These are phyloP conservation scores for Thamnophis elegans DNA, from an alignment of 2,797 vertebrate genomes.

Conservation along the genomic window DNA sequence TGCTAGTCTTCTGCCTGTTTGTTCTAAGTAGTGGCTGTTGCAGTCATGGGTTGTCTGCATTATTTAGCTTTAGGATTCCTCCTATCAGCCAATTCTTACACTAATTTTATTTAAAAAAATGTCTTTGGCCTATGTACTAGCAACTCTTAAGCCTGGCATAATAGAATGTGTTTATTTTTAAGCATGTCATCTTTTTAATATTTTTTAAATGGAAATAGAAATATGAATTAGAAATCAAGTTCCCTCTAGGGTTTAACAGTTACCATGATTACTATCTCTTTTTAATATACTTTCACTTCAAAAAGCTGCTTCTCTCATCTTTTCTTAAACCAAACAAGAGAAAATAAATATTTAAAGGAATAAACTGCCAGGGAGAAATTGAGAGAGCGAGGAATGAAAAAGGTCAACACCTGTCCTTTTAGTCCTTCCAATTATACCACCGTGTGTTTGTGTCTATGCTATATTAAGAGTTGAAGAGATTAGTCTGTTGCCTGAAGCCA, in stretches of 20 bases:
- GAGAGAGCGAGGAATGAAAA: not conserved
- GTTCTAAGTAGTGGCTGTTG: not conserved
- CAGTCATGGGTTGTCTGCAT: not conserved
- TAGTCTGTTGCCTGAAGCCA: not conserved
- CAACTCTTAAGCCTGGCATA: not conserved
- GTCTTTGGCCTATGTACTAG: constrained; percentile 15
- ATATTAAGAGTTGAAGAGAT: not conserved
- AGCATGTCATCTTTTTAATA: constrained; percentile 18
- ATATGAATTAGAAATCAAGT: not conserved
- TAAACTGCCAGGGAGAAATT: not conserved
- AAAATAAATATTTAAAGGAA: not conserved
- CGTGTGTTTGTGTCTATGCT: not conserved
- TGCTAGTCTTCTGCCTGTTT: not conserved
- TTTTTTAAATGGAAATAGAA: not conserved
- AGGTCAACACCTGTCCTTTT: not conserved
- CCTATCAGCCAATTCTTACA: constrained; percentile 19
- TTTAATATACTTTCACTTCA: not conserved
- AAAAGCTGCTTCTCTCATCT: not conserved
- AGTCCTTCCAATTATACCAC: not conserved
- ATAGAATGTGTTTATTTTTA: not conserved
- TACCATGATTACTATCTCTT: not conserved
- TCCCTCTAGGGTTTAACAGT: not conserved
- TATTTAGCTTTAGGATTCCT: constrained; percentile 18
- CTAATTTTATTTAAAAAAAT: not conserved
- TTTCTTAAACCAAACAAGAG: not conserved